Percentiles rank a stretch among this genome's conserved stretches.
Conservation (phyloP, 2,888 invertebrate species). For the Brenthis daphne region DNA sequence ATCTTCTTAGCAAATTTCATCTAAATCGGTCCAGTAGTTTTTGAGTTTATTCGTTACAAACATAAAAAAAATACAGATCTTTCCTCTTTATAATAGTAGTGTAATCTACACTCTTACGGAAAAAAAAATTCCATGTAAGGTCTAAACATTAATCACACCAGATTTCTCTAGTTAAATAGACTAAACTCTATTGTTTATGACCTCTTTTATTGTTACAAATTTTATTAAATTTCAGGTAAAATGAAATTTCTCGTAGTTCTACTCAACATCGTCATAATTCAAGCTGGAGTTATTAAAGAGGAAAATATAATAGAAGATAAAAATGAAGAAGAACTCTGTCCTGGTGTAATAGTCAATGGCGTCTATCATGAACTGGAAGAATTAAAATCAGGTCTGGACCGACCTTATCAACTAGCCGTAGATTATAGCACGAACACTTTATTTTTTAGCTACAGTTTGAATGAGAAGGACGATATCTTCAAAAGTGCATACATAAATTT, state of each 20-base stretch:
- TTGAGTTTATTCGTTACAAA: no score
- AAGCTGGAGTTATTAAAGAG: constrained; percentile 27
- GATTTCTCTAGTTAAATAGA: neutral
- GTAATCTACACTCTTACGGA: no score
- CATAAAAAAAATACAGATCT: no score
- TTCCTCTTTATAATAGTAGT: no score
- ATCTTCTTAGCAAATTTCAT: no score
- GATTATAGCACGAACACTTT: constrained; percentile 59
- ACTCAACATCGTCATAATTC: constrained; percentile 13
- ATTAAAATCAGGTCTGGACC: constrained; percentile 53
- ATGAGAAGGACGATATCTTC: constrained; percentile 51
- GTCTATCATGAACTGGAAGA: constrained; percentile 55
- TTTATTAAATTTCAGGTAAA: constrained; percentile 11
- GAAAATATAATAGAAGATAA: neutral
- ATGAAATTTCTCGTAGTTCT: constrained; percentile 23
- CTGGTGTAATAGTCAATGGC: constrained; percentile 51
- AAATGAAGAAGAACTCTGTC: constrained; percentile 46
- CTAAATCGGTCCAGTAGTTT: no score
- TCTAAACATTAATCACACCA: no score
- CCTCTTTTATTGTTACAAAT: neutral
- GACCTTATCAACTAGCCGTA: constrained; percentile 59
- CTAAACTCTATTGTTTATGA: neutral
- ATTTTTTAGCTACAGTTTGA: constrained; percentile 63
- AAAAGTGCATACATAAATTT: constrained; percentile 59
- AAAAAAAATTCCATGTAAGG: no score